Conservation (phyloP, 2,888 invertebrate genomes). For the Margaritifera margaritifera region DNA sequence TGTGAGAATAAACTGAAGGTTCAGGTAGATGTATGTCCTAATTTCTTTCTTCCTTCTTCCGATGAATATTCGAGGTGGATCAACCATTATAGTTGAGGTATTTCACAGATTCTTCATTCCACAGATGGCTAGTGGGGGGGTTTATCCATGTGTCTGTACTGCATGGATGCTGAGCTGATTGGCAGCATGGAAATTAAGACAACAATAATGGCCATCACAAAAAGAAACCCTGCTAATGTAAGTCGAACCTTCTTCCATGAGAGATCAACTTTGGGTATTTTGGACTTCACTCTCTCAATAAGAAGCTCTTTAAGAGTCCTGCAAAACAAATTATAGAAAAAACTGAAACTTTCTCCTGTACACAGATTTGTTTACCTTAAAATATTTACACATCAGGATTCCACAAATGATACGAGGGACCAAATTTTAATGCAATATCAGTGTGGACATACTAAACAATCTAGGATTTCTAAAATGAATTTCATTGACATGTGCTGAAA, state of each 20-base stretch:
- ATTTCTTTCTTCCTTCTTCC: too few relatives aligned
- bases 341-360: not conserved
- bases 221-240: conserved; percentile 53
- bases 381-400: too few relatives aligned
- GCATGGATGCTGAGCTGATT: conserved; percentile 35
- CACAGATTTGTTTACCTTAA: not conserved
- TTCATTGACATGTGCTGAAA: too few relatives aligned
- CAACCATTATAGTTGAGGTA: not conserved
- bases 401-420: too few relatives aligned
- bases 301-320: conserved; percentile 47
- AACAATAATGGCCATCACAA: conserved; percentile 52
- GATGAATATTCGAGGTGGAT: too few relatives aligned
- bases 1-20: too few relatives aligned
- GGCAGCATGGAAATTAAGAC: conserved; percentile 54
- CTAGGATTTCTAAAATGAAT: too few relatives aligned
- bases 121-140: conserved; percentile 24
- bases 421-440: too few relatives aligned
- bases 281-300: conserved; percentile 37
- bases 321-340: conserved; percentile 17
- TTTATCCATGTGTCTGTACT: conserved; percentile 24
- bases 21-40: too few relatives aligned
- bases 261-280: conserved; percentile 46
- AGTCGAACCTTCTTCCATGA: conserved; percentile 52
- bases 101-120: not conserved
- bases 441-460: too few relatives aligned